Evolutionary conservation across 2,797 vertebrate genomes (phyloP).

Genomic region (Borostomias antarcticus): DNA sequence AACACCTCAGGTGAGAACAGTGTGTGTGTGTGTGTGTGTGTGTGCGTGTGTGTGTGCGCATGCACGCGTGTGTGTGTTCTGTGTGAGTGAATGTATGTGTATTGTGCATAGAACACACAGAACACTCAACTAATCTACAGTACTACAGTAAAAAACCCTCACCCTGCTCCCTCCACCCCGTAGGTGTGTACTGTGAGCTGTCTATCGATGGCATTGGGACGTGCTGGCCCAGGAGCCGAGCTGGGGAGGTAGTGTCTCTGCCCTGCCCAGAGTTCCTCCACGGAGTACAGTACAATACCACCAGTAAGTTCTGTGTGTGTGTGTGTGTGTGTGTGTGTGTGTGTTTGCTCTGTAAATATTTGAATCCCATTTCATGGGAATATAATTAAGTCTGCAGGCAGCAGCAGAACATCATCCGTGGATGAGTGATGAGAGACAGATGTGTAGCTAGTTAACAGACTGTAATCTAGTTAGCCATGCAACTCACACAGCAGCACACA

Average conservation of each 20-base stretch:
- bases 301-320: constrained; percentile 74
- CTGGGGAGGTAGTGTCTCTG: constrained; percentile 83
- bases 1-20: neutral
- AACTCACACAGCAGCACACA: no score
- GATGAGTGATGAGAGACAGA: neutral
- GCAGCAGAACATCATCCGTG: constrained; percentile 8
- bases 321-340: neutral
- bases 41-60: neutral
- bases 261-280: constrained; percentile 89
- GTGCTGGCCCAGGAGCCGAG: constrained; percentile 86
- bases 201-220: constrained; percentile 91
- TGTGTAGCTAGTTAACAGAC: neutral
- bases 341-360: neutral
- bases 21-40: constrained; percentile 15
- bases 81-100: neutral
- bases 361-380: no score
- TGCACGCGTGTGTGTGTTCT: neutral
- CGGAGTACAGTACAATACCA: constrained; percentile 89
- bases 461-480: neutral
- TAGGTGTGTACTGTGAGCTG: constrained; percentile 86
- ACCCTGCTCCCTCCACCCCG: no score
- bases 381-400: neutral
- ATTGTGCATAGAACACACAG: no score
- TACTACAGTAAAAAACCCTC: no score
- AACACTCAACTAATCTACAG: no score